Conservation (phyloP, 2,113 vertebrate genomes). For the Epinephelus lanceolatus region DNA sequence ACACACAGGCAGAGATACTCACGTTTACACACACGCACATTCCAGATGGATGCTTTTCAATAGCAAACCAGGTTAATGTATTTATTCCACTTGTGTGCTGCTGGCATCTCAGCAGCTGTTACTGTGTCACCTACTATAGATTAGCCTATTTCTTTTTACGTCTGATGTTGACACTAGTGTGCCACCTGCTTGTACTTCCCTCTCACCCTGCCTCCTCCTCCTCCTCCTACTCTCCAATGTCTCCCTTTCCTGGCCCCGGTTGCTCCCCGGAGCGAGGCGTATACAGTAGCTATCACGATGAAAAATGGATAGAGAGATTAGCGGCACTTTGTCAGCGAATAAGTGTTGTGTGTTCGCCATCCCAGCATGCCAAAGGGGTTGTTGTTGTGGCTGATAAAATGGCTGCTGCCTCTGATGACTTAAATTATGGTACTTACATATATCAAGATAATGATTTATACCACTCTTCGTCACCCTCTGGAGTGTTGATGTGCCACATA, state of each 20-base stretch:
- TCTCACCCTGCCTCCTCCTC: not conserved
- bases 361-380: conserved; percentile 45
- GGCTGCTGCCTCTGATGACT: conserved; percentile 50
- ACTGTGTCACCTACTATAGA: conserved; percentile 42
- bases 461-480: conserved; percentile 2
- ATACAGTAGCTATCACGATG: conserved; percentile 42
- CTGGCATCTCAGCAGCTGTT: conserved; percentile 48
- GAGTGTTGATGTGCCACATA: not conserved
- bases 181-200: conserved; percentile 17
- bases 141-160: conserved; percentile 32
- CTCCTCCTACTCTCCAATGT: conserved; percentile 3
- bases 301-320: conserved; percentile 74
- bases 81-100: conserved; percentile 52
- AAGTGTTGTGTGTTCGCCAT: conserved; percentile 42
- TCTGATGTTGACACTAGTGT: conserved; percentile 28
- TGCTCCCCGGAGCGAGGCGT: conserved; percentile 35
- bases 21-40: conserved; percentile 11
- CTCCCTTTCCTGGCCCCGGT: conserved; percentile 33
- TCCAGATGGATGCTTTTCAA: conserved; percentile 52
- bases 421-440: conserved; percentile 43
- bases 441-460: conserved; percentile 46
- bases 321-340: conserved; percentile 63
- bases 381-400: conserved; percentile 69
- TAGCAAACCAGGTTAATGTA: conserved; percentile 60
- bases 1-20: conserved; percentile 19